Evolutionary conservation across 2,888 invertebrate genomes (phyloP).

Genomic region (Chouioia cunea): DNA sequence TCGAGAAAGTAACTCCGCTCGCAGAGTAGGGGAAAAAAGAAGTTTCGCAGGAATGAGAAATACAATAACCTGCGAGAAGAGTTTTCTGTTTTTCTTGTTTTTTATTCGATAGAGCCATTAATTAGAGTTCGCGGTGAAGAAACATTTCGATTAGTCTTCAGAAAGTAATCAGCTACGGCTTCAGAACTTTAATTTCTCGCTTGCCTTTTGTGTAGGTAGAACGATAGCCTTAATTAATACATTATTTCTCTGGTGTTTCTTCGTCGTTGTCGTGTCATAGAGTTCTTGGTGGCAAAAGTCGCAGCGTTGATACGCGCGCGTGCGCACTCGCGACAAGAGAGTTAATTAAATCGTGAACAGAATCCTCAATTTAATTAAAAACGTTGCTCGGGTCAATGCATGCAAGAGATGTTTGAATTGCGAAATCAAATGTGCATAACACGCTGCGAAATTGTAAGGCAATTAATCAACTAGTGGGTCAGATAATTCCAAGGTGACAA

Average conservation of each 20-base stretch:
- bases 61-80: too few relatives aligned
- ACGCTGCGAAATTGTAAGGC: too few relatives aligned
- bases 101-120: background rate
- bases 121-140: slow-evolving; percentile 14
- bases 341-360: slow-evolving; percentile 43
- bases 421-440: slow-evolving; percentile 28
- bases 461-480: background rate
- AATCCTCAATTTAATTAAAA: slow-evolving; percentile 45
- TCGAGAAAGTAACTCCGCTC: background rate
- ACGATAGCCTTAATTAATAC: slow-evolving; percentile 30
- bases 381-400: slow-evolving; percentile 20
- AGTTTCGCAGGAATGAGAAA: background rate
- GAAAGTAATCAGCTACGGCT: slow-evolving; percentile 17
- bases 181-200: slow-evolving; percentile 31
- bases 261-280: background rate
- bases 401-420: slow-evolving; percentile 9
- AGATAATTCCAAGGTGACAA: background rate
- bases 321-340: background rate
- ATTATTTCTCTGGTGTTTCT: slow-evolving; percentile 20
- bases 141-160: slow-evolving; percentile 4
- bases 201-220: slow-evolving; percentile 6
- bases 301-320: background rate
- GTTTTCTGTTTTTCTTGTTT: background rate
- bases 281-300: slow-evolving; percentile 1
- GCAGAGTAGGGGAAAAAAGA: background rate